phyloP scores from a whole-genome alignment of 2,888 invertebrate genomes.

The Trypoxylon attenuatum region DNA sequence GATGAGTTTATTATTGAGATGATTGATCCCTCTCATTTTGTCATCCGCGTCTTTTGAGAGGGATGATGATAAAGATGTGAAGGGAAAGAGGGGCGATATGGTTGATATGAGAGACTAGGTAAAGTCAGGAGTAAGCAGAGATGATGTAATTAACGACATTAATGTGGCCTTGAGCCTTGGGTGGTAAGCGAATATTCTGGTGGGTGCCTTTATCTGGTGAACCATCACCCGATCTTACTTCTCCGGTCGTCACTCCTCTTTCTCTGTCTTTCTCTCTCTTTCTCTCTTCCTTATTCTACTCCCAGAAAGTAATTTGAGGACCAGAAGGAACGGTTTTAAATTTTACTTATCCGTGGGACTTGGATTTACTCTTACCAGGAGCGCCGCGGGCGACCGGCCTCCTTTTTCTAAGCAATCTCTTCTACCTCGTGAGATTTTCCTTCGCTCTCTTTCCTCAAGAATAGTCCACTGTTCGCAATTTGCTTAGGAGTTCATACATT shows the following conservation, averaged over 20 bases:
- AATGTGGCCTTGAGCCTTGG: constrained; percentile 65
- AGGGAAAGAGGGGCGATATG: neutral
- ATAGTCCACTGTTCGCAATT: too few species aligned
- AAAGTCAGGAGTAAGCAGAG: constrained; percentile 59
- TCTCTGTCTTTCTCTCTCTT: constrained; percentile 16
- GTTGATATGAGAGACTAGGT: constrained; percentile 11
- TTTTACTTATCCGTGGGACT: constrained; percentile 66
- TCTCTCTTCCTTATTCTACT: constrained; percentile 37
- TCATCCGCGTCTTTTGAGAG: too few species aligned
- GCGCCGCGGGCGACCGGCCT: constrained; percentile 49
- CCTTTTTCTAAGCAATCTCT: constrained; percentile 21
- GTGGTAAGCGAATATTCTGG: constrained; percentile 49
- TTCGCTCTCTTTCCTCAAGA: too few species aligned
- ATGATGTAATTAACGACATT: constrained; percentile 71
- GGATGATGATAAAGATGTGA: constrained; percentile 8
- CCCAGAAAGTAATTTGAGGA: constrained; percentile 68
- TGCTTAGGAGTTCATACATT: too few species aligned
- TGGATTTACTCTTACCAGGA: constrained; percentile 51
- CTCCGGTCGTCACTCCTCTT: constrained; percentile 31
- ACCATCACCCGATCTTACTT: constrained; percentile 57
- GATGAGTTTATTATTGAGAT: too few species aligned
- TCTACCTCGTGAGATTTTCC: constrained; percentile 7
- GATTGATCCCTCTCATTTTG: too few species aligned
- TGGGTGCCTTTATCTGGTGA: constrained; percentile 56
- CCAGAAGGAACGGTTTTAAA: constrained; percentile 63